Evolutionary conservation across 2,888 invertebrate genomes (phyloP), one percentile per base, ranked within the genome.

Genomic region (Harmothoe impar): DNA sequence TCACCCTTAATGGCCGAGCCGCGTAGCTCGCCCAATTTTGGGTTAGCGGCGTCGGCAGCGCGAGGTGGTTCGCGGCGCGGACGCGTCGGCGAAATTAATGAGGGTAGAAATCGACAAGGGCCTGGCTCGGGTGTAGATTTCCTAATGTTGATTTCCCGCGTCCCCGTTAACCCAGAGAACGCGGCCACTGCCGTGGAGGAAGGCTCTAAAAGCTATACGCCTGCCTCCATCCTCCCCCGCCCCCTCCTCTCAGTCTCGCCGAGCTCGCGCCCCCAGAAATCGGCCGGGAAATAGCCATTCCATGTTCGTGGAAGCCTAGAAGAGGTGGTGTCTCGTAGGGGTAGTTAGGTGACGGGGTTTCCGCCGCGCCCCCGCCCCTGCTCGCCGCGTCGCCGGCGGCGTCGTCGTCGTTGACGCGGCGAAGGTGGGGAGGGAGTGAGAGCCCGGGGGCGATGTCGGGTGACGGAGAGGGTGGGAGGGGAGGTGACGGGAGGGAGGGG

Each of bases 271-370:
- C 15, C 81, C 81, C 43, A 43, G 43, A 81, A 81, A 81, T 81
- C 81, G 43, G 33, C 35, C 56, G 52, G 86, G 86, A 86, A 86
- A 86, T 86, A 86, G 86, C 86, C 52, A 54, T 86, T 86, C 86
- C 86, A 29, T 86, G 86, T 86, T 86, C 52, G 1, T 29, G 86
- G 54, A 86, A 86, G 86, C 54, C 86, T 84, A 51, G 43, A 86
- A 86, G 86, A 56, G 29, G 54, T 54, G 86, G 54, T 7, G 7
- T 5, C 7, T 25, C 31, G 54, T 29, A 29, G 29, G 54, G 86
- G 86, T 54, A 86, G 86, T 52, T 56, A 86, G 86, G 56, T 7
- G 86, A 23, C 54, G 31, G 52, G 86, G 20, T 54, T 86, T 29
- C 86, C 20, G 5, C 77, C 0, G 5, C 77, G 15, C 77, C 31